Base-by-base conservation (phyloP, 2,888 invertebrate species). In the Strigamia transsilvanica region DNA sequence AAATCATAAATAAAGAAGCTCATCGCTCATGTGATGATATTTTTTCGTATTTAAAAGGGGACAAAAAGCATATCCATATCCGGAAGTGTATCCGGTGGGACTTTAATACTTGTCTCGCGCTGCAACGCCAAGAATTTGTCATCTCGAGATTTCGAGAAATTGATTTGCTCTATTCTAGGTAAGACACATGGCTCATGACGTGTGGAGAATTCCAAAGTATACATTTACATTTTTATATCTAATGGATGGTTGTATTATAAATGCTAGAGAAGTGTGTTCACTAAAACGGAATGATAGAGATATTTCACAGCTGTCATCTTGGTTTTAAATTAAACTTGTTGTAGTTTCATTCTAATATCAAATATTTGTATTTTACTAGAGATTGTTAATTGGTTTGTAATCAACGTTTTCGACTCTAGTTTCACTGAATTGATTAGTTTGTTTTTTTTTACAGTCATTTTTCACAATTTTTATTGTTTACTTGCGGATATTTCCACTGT, bases 1-100 rank as follows among this genome's bases (percentile, higher is more conserved):
- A 73, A 73, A 73, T 73, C 73, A 73, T 27, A 27, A 73, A 32
- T 32, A 73, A 73, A 73, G 73, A 73, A 32, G 27, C 73, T 73
- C 73, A 73, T 73, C 73, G 12, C 73, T 73, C 73, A 73, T 73
- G 73, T 73, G 73, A 73, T 73, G 73, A 73, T 73, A 73, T 73
- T 73, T 73, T 73, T 73, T 32, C 27, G n/a, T 73, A 27, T 73
- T 73, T 73, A 73, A 73, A 73, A 73, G 27, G 73, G 73, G 32
- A 23, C 27, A 73, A 73, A 73, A 73, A 32, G 32, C 73, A 73
- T 73, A 32, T 32, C 73, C 73, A 32, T 32, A 73, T 73, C 73
- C 73, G 73, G 73, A 73, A 73, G 73, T 73, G n/a, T 73, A 73
- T 73, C 73, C 73, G 73, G 73, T 73, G 73, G 27, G 73, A 32